A percentile compares a stretch with the other conserved stretches of the same genome.
Conservation (phyloP, 2,113 vertebrate species). For the Salvator merianae region DNA sequence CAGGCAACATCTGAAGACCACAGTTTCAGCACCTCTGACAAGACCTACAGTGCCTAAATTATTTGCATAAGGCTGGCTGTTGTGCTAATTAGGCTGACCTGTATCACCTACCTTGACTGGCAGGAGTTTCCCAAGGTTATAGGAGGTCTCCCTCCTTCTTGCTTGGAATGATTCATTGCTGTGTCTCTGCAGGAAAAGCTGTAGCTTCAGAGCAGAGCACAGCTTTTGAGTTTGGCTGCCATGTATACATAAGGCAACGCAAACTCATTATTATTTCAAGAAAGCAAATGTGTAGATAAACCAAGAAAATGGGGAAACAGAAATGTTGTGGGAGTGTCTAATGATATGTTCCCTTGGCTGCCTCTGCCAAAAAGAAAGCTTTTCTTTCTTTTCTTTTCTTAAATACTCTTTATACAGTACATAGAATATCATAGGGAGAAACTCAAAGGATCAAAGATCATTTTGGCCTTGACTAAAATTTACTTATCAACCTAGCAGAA, state of each 20-base stretch:
- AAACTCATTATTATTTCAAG: neutral
- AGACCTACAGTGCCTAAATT: too few species aligned
- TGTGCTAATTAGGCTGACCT: too few species aligned
- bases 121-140: too few species aligned
- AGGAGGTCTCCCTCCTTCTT: too few species aligned
- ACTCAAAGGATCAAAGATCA: slow-evolving; percentile 29
- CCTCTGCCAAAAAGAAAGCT: slow-evolving; percentile 42
- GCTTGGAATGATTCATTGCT: too few species aligned
- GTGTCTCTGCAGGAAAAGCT: too few species aligned
- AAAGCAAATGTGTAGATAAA: neutral
- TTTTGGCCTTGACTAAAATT: neutral
- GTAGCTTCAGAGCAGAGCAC: too few species aligned
- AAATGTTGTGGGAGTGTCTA: slow-evolving; percentile 41
- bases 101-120: too few species aligned
- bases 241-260: neutral
- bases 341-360: slow-evolving; percentile 44
- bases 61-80: too few species aligned
- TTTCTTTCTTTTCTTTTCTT: neutral
- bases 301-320: slow-evolving; percentile 13
- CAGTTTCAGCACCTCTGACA: too few species aligned
- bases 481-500: slow-evolving; percentile 45
- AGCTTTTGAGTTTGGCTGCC: neutral
- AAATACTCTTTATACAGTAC: neutral
- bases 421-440: neutral
- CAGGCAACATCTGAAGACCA: too few species aligned